Conservation (phyloP, 2,888 invertebrate species). For the Gymnosoma rotundatum region DNA sequence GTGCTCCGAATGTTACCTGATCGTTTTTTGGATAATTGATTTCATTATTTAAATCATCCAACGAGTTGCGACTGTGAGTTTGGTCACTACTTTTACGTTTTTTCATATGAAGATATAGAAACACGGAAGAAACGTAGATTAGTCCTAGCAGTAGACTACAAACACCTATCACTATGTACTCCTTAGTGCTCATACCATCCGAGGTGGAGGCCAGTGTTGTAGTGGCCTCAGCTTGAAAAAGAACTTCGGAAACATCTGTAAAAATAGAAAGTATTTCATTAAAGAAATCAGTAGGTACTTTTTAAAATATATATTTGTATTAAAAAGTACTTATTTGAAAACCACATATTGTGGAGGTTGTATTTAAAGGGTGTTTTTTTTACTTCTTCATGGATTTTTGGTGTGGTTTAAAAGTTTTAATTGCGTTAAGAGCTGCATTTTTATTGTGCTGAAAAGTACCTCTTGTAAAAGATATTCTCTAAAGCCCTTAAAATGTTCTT, state of each 20-base stretch:
- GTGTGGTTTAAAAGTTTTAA: too few species aligned
- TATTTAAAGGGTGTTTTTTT: too few species aligned
- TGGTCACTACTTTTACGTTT: constrained; percentile 83
- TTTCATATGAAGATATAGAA: constrained; percentile 90
- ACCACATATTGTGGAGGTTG: too few species aligned
- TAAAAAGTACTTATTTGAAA: too few species aligned
- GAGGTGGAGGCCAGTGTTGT: constrained; percentile 84
- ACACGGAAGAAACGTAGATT: constrained; percentile 93
- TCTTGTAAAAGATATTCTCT: too few species aligned
- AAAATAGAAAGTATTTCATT: neutral
- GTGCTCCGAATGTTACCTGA: constrained; percentile 81
- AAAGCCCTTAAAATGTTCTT: too few species aligned
- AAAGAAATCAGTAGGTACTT: neutral
- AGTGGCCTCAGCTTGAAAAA: constrained; percentile 87
- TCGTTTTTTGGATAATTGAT: constrained; percentile 83
- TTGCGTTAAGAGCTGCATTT: too few species aligned
- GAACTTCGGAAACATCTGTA: constrained; percentile 90
- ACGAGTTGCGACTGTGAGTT: constrained; percentile 78
- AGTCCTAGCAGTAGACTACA: constrained; percentile 92
- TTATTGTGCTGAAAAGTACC: too few species aligned
- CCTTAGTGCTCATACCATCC: constrained; percentile 87
- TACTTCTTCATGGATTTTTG: too few species aligned
- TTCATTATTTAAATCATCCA: constrained; percentile 80
- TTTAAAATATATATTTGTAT: neutral
- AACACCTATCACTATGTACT: constrained; percentile 92